phyloP scores from a whole-genome alignment of 1,140 invertebrate genomes.

The Bombus soroeensis region DNA sequence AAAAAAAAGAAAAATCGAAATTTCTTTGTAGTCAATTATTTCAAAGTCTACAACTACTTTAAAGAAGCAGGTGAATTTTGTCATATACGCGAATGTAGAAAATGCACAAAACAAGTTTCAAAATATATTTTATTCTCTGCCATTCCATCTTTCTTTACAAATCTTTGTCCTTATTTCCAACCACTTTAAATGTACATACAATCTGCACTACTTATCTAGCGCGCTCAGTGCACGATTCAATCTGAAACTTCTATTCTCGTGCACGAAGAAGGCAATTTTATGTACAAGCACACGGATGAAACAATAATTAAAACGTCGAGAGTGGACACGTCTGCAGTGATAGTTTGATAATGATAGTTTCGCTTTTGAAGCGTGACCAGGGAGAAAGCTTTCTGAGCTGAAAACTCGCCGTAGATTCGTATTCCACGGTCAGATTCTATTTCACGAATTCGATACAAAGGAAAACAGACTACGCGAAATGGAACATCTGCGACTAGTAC shows the following conservation, averaged over 20 bases:
- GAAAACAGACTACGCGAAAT: constrained; percentile 11
- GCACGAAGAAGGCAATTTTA: background rate
- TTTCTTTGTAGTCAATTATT: background rate
- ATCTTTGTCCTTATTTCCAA: no score
- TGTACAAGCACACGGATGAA: background rate
- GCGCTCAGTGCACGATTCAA: background rate
- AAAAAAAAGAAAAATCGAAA: background rate
- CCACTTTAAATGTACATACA: background rate
- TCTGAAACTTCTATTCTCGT: background rate
- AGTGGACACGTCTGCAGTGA: background rate
- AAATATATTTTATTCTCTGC: no score
- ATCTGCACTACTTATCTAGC: background rate
- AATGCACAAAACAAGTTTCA: no score
- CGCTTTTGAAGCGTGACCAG: constrained; percentile 1
- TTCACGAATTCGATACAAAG: background rate
- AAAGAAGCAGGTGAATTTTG: no score
- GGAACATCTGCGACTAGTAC: constrained; percentile 12
- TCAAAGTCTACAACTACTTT: no score
- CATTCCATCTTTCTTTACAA: no score
- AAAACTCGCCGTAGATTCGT: background rate
- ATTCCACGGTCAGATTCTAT: background rate
- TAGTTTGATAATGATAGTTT: background rate
- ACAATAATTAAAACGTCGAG: constrained; percentile 7
- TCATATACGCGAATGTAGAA: no score
- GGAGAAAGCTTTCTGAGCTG: background rate